Conservation (phyloP, 2,797 vertebrate species). For the Rallus crepitans region DNA sequence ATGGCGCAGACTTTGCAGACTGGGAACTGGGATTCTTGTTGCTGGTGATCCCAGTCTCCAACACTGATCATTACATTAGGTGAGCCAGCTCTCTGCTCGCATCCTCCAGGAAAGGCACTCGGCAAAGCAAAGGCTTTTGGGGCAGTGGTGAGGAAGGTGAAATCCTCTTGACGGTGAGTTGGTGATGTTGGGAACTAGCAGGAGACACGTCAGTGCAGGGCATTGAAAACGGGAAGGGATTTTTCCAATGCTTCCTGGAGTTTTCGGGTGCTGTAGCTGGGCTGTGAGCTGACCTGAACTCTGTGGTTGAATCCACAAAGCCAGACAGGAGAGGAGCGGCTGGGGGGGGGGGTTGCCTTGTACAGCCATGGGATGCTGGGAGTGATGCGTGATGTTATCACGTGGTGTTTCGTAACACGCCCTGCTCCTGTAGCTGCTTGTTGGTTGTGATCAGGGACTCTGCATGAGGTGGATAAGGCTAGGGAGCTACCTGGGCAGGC, state of each 20-base stretch:
- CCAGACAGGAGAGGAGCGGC: background rate
- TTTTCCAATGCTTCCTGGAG: fast-evolving
- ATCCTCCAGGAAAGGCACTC: background rate
- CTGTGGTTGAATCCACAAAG: background rate
- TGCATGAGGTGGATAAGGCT: background rate
- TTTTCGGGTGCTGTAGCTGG: background rate
- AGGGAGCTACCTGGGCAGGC: background rate
- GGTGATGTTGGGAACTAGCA: background rate
- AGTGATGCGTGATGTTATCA: background rate
- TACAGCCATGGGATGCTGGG: fast-evolving
- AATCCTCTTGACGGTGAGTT: background rate
- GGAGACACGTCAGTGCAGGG: background rate
- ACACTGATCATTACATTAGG: background rate
- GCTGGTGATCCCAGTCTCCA: background rate
- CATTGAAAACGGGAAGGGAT: background rate
- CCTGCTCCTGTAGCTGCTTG: background rate
- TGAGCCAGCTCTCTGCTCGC: background rate
- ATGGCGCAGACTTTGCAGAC: background rate
- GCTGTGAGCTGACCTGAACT: background rate
- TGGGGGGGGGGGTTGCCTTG: background rate
- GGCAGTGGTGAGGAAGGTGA: fast-evolving
- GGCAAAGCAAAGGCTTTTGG: background rate
- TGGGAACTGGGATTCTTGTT: background rate
- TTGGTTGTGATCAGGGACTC: background rate
- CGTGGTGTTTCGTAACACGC: background rate